A percentile compares a stretch with the other conserved stretches of the same genome.
Conservation (phyloP, 1,140 invertebrate genomes). For the Cepaea nemoralis region DNA sequence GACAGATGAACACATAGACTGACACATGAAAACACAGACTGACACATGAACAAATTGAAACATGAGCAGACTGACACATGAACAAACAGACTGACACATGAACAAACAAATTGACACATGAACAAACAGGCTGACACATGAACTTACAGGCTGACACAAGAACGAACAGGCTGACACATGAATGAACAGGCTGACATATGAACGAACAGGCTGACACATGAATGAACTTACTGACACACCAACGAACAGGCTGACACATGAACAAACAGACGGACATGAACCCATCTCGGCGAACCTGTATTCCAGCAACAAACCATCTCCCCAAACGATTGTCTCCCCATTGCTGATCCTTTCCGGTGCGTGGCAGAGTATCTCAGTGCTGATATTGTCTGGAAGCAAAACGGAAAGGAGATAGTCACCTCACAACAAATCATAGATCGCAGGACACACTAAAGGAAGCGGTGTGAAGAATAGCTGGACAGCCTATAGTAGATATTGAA, state of each 20-base stretch:
- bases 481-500: not conserved
- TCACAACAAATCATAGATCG: not conserved
- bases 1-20: no score
- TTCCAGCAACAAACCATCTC: constrained; percentile 54
- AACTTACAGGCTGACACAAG: no score
- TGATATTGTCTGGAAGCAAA: constrained; percentile 22
- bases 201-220: no score
- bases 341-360: constrained; percentile 44
- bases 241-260: not conserved
- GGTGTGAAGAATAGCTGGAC: not conserved
- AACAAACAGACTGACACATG: no score
- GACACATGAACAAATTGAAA: no score
- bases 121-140: no score
- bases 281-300: constrained; percentile 34
- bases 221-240: no score
- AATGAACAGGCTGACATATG: not conserved
- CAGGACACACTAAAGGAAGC: not conserved
- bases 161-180: not conserved
- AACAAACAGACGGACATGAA: not conserved
- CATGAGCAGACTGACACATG: no score
- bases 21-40: no score
- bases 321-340: constrained; percentile 52
- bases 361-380: constrained; percentile 41
- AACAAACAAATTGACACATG: no score
- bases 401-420: not conserved